Evolutionary conservation across 1,140 invertebrate genomes (phyloP).

Genomic region (Lepidurus couesii): DNA sequence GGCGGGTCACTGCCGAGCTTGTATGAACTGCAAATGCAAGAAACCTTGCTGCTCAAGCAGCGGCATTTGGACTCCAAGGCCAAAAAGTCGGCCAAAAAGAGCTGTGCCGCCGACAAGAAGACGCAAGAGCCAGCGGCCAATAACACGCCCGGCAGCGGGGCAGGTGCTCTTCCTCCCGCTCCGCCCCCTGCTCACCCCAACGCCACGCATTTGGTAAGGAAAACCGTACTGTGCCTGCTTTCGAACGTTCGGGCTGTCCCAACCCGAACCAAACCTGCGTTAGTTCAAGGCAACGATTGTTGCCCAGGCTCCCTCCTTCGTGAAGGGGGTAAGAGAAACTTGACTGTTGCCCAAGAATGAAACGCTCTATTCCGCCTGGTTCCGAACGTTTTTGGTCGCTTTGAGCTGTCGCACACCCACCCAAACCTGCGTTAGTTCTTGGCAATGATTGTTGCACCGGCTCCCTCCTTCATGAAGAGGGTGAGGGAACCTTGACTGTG

Average conservation of each 20-base stretch:
- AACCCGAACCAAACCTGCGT: background rate
- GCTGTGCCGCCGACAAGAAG: constrained; percentile 50
- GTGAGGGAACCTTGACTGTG: too few relatives aligned
- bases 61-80: constrained; percentile 75
- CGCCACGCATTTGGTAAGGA: constrained; percentile 7
- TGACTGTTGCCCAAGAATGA: too few relatives aligned
- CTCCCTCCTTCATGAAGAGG: too few relatives aligned
- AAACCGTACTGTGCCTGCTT: background rate
- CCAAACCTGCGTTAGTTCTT: background rate
- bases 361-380: background rate
- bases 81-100: constrained; percentile 68
- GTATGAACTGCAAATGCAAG: constrained; percentile 73
- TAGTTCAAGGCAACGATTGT: background rate
- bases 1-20: constrained; percentile 68
- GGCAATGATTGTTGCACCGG: background rate
- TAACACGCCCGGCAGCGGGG: constrained; percentile 1
- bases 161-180: constrained; percentile 19
- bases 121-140: constrained; percentile 45
- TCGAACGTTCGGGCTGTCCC: too few relatives aligned
- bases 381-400: too few relatives aligned
- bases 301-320: background rate
- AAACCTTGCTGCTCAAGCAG: constrained; percentile 71
- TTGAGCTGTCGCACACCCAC: too few relatives aligned
- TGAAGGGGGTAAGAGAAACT: too few relatives aligned
- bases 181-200: background rate